phyloP scores from a whole-genome alignment of 2,113 vertebrate genomes.

The Vimba vimba region DNA sequence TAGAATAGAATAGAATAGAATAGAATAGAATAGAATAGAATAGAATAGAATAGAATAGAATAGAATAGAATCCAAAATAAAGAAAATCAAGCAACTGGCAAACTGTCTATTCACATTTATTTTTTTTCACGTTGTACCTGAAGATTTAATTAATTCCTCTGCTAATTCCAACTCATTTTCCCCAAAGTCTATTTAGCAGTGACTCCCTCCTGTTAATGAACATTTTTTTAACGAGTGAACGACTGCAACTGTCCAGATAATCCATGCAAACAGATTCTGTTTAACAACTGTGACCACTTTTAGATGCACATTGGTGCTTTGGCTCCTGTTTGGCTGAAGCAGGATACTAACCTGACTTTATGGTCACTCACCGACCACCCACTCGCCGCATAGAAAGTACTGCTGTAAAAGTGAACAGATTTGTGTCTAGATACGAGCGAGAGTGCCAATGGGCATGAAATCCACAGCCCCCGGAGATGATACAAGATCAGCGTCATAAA shows the following conservation, averaged over 20 bases:
- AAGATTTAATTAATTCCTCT: not conserved
- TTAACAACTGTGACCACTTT: slow-evolving; percentile 33
- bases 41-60: too few species aligned
- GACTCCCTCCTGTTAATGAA: not conserved
- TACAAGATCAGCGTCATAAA: slow-evolving; percentile 41
- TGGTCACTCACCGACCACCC: slow-evolving; percentile 26
- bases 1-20: not conserved
- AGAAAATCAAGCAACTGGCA: not conserved
- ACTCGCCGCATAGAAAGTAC: slow-evolving; percentile 41
- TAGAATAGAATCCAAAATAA: too few species aligned
- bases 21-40: not conserved
- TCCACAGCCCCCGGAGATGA: slow-evolving; percentile 44
- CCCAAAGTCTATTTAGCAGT: slow-evolving; percentile 4
- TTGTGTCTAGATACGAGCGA: slow-evolving; percentile 32
- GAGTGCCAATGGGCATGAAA: slow-evolving; percentile 47
- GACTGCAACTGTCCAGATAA: slow-evolving; percentile 18
- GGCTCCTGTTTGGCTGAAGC: slow-evolving; percentile 33
- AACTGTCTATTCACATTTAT: not conserved
- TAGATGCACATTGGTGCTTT: slow-evolving; percentile 9
- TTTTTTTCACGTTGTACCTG: not conserved
- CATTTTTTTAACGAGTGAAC: not conserved
- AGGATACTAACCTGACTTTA: slow-evolving; percentile 45
- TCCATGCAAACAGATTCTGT: slow-evolving; percentile 16
- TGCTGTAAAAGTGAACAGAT: slow-evolving; percentile 47
- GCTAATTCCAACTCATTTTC: not conserved